These are phyloP conservation scores for Protobothrops flavoviridis DNA, from an alignment of 2,113 vertebrate species.

Conservation along the genomic window DNA sequence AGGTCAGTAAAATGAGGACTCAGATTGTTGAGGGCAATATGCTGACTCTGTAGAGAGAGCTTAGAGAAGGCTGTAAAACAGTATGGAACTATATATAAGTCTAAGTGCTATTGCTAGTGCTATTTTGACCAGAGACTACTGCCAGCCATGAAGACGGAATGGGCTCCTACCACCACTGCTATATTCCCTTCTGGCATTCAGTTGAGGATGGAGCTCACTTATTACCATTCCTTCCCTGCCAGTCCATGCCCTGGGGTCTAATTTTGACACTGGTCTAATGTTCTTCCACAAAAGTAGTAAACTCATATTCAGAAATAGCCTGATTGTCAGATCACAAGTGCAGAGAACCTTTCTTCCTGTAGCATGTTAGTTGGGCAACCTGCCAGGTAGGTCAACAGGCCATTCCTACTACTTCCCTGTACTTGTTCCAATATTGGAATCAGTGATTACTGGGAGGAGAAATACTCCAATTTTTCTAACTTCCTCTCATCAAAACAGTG, in stretches of 20 bases:
- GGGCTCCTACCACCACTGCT: background rate
- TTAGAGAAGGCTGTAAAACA: background rate
- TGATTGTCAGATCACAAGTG: background rate
- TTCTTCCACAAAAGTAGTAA: background rate
- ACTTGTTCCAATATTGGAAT: background rate
- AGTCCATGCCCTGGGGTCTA: background rate
- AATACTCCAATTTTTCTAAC: background rate
- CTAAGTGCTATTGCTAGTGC: background rate
- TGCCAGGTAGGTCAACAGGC: background rate
- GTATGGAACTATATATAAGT: background rate
- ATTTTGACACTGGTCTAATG: background rate
- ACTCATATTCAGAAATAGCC: background rate
- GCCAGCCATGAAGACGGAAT: background rate
- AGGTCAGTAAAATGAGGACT: background rate
- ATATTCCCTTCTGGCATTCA: background rate
- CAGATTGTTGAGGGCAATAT: background rate
- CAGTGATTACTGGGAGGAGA: background rate
- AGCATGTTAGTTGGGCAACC: background rate
- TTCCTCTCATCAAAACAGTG: background rate
- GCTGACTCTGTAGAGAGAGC: background rate
- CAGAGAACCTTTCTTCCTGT: background rate
- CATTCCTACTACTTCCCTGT: background rate
- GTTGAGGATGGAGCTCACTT: background rate
- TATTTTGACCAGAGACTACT: background rate
- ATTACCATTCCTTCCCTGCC: background rate